Evolutionary conservation across 2,113 vertebrate species (phyloP).

Genomic region (Apeltes quadracus): DNA sequence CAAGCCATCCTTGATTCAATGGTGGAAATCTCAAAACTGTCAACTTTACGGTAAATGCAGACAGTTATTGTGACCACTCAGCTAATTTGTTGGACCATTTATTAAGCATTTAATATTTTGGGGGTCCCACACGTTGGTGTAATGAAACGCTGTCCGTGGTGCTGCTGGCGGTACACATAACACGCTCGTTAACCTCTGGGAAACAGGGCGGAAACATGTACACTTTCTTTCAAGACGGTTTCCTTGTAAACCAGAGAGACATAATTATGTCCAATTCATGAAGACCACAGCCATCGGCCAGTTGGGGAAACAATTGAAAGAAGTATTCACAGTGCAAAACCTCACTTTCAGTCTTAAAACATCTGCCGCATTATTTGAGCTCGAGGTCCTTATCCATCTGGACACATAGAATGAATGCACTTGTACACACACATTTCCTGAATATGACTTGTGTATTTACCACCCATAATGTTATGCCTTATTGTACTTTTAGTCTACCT

Average conservation of each 20-base stretch:
- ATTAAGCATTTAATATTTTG: background rate
- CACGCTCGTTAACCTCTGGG: constrained; percentile 4
- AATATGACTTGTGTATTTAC: constrained; percentile 1
- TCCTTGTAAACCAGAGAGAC: constrained; percentile 26
- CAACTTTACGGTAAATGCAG: background rate
- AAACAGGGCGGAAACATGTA: constrained; percentile 5
- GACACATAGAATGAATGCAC: constrained; percentile 44
- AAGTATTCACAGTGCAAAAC: constrained; percentile 65
- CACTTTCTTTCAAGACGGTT: constrained; percentile 46
- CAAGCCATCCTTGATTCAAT: background rate
- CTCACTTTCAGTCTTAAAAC: constrained; percentile 57
- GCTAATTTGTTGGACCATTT: background rate
- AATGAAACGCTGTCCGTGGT: constrained; percentile 78
- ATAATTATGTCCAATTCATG: constrained; percentile 43
- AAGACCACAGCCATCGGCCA: constrained; percentile 15
- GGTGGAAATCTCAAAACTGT: background rate
- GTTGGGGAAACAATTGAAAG: constrained; percentile 53
- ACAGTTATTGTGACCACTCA: background rate
- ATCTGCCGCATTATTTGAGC: constrained; percentile 73
- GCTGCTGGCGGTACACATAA: constrained; percentile 53
- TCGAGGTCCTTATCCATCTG: constrained; percentile 68
- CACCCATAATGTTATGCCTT: background rate
- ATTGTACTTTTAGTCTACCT: background rate
- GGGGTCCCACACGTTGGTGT: background rate
- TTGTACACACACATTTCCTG: constrained; percentile 22